A percentile compares a stretch with the other conserved stretches of the same genome.
Conservation (phyloP, 2,113 vertebrate species). For the Anguilla rostrata region DNA sequence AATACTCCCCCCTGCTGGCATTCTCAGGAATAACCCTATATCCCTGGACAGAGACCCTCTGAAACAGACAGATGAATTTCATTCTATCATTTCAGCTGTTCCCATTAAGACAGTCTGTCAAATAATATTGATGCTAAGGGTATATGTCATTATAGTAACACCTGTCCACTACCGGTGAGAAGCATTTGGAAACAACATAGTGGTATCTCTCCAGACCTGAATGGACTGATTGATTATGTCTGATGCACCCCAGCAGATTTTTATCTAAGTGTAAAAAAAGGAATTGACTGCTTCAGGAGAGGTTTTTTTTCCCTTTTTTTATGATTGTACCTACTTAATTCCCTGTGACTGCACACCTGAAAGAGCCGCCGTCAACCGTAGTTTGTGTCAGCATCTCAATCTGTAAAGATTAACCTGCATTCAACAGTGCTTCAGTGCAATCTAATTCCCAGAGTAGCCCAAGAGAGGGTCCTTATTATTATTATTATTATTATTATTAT, state of each 20-base stretch:
- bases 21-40: not conserved
- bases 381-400: not conserved
- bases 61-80: not conserved
- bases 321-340: not conserved
- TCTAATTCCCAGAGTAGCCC: not conserved
- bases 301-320: not conserved
- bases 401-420: not conserved
- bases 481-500: too few relatives aligned
- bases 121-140: not conserved
- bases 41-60: not conserved
- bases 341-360: not conserved
- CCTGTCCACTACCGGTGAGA: not conserved
- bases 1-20: conserved; percentile 27
- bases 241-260: not conserved
- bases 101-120: not conserved
- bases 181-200: not conserved
- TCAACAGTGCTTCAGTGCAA: not conserved
- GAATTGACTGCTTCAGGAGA: not conserved
- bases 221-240: not conserved
- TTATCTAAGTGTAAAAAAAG: not conserved
- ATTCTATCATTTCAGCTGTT: not conserved
- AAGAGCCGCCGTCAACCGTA: not conserved
- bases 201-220: not conserved
- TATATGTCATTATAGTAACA: not conserved
- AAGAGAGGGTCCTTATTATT: not conserved